Evolutionary conservation across 2,113 vertebrate species (phyloP), one percentile per base, ranked within the genome.

Genomic region (Myotis davidii): DNA sequence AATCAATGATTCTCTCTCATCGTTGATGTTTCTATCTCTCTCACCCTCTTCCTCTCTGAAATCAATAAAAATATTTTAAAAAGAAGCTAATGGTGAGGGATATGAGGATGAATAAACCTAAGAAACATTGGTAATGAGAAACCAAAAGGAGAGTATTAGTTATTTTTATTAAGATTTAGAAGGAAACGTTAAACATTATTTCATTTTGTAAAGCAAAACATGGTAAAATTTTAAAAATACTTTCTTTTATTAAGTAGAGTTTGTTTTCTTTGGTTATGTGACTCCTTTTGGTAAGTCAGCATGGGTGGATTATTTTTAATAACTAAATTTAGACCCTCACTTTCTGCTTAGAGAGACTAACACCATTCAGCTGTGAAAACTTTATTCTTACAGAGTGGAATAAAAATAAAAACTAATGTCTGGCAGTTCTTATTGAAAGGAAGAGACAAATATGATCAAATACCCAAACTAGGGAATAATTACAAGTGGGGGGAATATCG

Each of bases 311-410:
- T 39, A 82, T 90, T 76, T 69, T 93, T 59, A 90, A 67, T 59
- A 84, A 29, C 37, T 72, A 83, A 67, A 52, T 94, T 76, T 92
- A 95, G 77, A 88, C 4, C 9, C 17, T 90, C 77, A 54, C 34
- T 87, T 97, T 95, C 78, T 87, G 82, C 50, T 52, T 72, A 85
- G 84, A 83, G 91, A 94, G 97, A 82, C 16, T 39, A 77, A 92
- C 29, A 88, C 37, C 85, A 78, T 48, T 81, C 23, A 90, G 1
- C 23, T 79, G 34, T 86, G 70, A 94, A 67, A 85, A 88, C 18
- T 21, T 82, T 73, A 78, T 56, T 81, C n/a, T 88, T 21, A 25
- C 0, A 8, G 42, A 94, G 29, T 45, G 3, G 76, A 92, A 93
- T 82, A 67, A 93, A 91, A 87, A 59, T 72, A 56, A 79, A 92